Percentiles rank a stretch among this genome's conserved stretches.
These are phyloP conservation scores for Dryobota labecula DNA, from an alignment of 2,888 invertebrate species.

Conservation along the genomic window DNA sequence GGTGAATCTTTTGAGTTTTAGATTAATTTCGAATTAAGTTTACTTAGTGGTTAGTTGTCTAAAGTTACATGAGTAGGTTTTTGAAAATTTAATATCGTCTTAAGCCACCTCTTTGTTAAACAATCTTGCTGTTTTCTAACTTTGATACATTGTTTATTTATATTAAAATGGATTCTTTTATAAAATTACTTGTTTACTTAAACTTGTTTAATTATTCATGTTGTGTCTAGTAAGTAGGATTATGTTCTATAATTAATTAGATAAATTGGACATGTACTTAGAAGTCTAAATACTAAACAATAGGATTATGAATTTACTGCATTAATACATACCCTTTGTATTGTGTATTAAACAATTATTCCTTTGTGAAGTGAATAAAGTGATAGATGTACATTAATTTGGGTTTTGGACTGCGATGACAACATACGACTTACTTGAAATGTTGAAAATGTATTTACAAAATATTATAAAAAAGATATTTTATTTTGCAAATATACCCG, in stretches of 20 bases:
- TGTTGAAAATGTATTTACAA: not conserved
- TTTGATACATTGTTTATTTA: slow-evolving; percentile 13
- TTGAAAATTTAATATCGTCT: slow-evolving; percentile 10
- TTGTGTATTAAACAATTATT: not conserved
- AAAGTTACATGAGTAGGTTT: not conserved
- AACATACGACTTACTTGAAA: not conserved
- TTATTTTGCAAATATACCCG: too few species aligned
- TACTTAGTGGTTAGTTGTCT: slow-evolving; percentile 1
- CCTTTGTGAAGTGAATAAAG: not conserved
- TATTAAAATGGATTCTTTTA: slow-evolving; percentile 26
- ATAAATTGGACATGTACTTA: not conserved
- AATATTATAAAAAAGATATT: too few species aligned
- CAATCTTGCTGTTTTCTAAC: slow-evolving; percentile 34
- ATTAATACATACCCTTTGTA: slow-evolving; percentile 4
- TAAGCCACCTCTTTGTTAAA: not conserved
- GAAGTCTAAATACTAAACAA: not conserved
- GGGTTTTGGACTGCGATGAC: not conserved
- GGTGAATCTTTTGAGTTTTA: not conserved
- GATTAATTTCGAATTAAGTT: not conserved
- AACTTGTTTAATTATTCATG: slow-evolving; percentile 4
- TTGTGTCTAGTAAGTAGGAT: not conserved
- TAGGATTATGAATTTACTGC: slow-evolving; percentile 14
- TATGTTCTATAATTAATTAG: not conserved
- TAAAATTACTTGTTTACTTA: not conserved
- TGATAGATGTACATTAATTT: slow-evolving; percentile 11